Evolutionary conservation across 2,797 vertebrate species (phyloP).

Genomic region (Enteromius viviparus): DNA sequence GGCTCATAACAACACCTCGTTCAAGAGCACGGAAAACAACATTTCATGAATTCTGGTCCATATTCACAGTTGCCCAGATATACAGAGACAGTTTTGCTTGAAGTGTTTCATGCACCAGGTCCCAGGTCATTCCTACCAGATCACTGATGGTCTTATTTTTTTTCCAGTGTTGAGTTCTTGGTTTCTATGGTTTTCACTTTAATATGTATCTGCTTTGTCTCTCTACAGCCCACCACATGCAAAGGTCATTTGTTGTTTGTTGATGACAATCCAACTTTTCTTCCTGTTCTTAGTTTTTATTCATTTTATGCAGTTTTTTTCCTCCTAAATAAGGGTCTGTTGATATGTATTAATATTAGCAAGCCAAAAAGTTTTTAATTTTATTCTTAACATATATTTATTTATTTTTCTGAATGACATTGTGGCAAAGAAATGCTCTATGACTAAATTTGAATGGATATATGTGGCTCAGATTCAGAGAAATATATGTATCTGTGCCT

Average conservation of each 20-base stretch:
- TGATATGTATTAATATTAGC: neutral
- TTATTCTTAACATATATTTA: neutral
- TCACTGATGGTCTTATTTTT: constrained; percentile 13
- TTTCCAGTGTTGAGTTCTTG: constrained; percentile 10
- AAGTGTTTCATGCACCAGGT: neutral
- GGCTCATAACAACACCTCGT: constrained; percentile 3
- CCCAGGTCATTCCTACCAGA: neutral
- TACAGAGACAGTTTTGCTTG: neutral
- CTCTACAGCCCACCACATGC: constrained; percentile 32
- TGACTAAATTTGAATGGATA: neutral
- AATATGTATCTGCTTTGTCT: neutral
- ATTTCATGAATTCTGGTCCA: neutral
- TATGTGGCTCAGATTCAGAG: constrained; percentile 1
- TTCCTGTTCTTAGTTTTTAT: neutral
- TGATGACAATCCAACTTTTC: constrained; percentile 18
- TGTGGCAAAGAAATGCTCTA: neutral
- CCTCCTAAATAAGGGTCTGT: neutral
- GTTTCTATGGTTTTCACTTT: constrained; percentile 21
- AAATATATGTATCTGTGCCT: constrained; percentile 44
- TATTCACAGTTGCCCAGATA: constrained; percentile 15
- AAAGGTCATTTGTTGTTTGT: constrained; percentile 31
- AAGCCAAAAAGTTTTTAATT: neutral
- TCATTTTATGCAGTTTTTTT: neutral
- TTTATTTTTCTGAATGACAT: neutral
- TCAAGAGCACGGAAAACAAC: neutral